Percentiles rank a stretch among this genome's conserved stretches.
phyloP scores from a whole-genome alignment of 2,888 invertebrate species.

The Protophormia terraenovae region DNA sequence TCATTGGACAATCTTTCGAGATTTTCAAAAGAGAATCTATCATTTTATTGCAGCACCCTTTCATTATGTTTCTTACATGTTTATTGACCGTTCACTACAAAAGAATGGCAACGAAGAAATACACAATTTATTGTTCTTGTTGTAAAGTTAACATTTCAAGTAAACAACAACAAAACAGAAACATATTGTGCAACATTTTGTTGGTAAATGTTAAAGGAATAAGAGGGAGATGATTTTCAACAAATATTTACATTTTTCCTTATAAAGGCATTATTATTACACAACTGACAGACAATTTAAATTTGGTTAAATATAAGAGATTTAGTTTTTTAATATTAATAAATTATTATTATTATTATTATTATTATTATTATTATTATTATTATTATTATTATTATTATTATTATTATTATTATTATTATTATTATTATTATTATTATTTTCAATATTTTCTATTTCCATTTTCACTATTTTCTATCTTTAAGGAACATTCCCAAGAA shows the following conservation, averaged over 20 bases:
- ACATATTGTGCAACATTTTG: constrained; percentile 38
- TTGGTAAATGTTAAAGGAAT: background rate
- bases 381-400: no score
- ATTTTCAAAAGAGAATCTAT: no score
- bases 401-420: no score
- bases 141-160: constrained; percentile 46
- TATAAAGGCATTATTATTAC: background rate
- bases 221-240: background rate
- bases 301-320: background rate
- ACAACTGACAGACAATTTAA: background rate
- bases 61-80: background rate
- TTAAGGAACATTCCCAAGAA: no score
- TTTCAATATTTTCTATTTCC: no score
- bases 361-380: no score
- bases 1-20: no score
- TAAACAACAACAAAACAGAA: constrained; percentile 28
- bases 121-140: constrained; percentile 63
- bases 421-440: no score
- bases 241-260: background rate
- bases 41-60: no score
- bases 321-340: no score
- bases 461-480: no score
- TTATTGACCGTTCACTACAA: background rate
- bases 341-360: no score
- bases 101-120: constrained; percentile 15